A percentile compares a stretch with the other conserved stretches of the same genome.
phyloP scores from a whole-genome alignment of 2,888 invertebrate genomes.

The Opisthograptis luteolata region DNA sequence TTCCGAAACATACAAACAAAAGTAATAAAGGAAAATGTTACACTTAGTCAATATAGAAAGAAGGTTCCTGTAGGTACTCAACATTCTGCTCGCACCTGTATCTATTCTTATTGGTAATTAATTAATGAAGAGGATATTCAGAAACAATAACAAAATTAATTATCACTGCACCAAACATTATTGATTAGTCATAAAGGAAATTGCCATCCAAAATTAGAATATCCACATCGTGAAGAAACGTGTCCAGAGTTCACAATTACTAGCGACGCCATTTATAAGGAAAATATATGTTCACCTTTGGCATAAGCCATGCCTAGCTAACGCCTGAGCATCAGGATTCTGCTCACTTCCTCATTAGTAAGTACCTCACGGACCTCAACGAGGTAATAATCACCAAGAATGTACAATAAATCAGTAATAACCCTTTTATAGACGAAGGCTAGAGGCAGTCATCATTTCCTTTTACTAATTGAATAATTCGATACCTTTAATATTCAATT shows the following conservation, averaged over 20 bases:
- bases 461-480: slow-evolving; percentile 23
- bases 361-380: slow-evolving; percentile 36
- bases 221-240: neutral
- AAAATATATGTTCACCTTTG: slow-evolving; percentile 18
- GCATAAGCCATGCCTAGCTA: slow-evolving; percentile 25
- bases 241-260: neutral
- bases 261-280: slow-evolving; percentile 8
- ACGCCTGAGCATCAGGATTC: slow-evolving; percentile 19
- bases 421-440: slow-evolving; percentile 24
- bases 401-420: slow-evolving; percentile 32
- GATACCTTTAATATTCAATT: neutral
- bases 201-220: neutral
- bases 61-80: too few species aligned
- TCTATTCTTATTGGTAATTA: neutral
- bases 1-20: too few species aligned
- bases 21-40: too few species aligned
- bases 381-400: slow-evolving; percentile 42
- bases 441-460: slow-evolving; percentile 20
- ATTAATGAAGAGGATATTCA: neutral
- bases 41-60: too few species aligned
- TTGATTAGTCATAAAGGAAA: neutral
- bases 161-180: neutral
- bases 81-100: too few species aligned
- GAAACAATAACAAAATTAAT: neutral
- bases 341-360: slow-evolving; percentile 49